Evolutionary conservation across 2,113 vertebrate species (phyloP), one percentile per base, ranked within the genome.

Genomic region (Naja naja): DNA sequence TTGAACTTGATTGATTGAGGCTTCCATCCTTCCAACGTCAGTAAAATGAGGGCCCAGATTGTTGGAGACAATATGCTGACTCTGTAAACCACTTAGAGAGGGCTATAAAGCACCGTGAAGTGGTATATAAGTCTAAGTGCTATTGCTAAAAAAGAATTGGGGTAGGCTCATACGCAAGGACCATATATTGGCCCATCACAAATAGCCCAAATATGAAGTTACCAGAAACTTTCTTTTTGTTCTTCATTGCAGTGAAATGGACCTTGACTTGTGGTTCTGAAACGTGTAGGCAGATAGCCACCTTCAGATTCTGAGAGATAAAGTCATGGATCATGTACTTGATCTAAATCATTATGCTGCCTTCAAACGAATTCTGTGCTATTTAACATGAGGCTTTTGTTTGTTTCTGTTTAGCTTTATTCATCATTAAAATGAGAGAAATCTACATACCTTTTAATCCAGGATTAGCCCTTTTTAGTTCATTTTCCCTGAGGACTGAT

Each of bases 401-500:
- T 90, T 30, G 58, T 90, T 92, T 93, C 43, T 47, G 85, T 96
- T 96, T 27, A 74, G 89, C 95, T 94, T 96, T 95, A 89, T 93
- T 95, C 64, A 94, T 94, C 89, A 88, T 91, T 58, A 95, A 96
- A 94, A 94, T 93, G 69, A 91, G 93, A 96, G 39, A 92, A 85
- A 93, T 90, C 93, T 94, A 85, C 95, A 94, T 93, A 92, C 60
- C 90, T 93, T 94, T 94, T 94, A 54, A 94, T 93, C 95, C 86
- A 88, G 96, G 89, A 94, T 94, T 96, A 95, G 94, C 90, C 92
- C 93, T 30, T 96, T 95, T 88, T 47, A 39, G 89, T 95, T 94
- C 58, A 87, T 95, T 96, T 97, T 95, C 95, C 95, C 91, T 64
- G 93, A 81, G 95, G 93, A 95, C 81, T 96, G 93, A 93, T 90